Percentiles rank a stretch among this genome's conserved stretches.
Conservation (phyloP, 2,113 vertebrate genomes). For the Ctenodactylus gundi region DNA sequence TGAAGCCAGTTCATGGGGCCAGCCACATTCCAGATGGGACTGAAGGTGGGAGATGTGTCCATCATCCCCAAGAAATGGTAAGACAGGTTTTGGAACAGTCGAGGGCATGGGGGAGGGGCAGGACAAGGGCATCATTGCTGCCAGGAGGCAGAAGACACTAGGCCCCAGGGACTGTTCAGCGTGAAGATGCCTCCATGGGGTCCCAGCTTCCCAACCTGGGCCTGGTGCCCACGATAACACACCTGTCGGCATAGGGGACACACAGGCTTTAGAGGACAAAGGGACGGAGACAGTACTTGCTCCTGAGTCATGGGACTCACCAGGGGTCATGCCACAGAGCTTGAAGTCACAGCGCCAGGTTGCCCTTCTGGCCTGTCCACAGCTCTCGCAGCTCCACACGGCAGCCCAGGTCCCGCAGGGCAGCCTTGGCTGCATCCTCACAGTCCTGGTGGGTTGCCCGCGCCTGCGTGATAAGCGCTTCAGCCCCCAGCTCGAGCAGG, state of each 20-base stretch:
- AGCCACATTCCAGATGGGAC: neutral
- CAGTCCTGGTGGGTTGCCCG: conserved; percentile 89
- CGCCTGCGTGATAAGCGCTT: conserved; percentile 90
- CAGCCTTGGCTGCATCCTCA: conserved; percentile 90
- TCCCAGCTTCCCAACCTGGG: too few species aligned
- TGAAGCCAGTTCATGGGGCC: too few species aligned
- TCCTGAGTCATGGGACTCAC: neutral
- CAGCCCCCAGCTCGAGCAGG: conserved; percentile 95
- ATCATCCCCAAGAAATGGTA: neutral
- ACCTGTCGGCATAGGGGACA: too few species aligned
- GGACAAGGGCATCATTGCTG: neutral
- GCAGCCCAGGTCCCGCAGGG: conserved; percentile 95
- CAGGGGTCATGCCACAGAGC: fast-evolving
- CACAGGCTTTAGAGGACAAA: neutral
- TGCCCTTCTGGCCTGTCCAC: conserved; percentile 95
- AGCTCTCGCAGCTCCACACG: conserved; percentile 93
- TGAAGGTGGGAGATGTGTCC: neutral
- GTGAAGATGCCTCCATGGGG: too few species aligned
- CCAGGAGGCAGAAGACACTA: neutral
- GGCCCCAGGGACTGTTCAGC: neutral
- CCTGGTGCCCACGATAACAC: too few species aligned
- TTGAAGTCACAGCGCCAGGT: conserved; percentile 87
- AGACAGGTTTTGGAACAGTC: neutral
- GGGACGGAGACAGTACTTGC: neutral
- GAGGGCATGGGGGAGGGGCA: neutral